Conservation (phyloP, 2,888 invertebrate genomes). For the Ophion costatus region DNA sequence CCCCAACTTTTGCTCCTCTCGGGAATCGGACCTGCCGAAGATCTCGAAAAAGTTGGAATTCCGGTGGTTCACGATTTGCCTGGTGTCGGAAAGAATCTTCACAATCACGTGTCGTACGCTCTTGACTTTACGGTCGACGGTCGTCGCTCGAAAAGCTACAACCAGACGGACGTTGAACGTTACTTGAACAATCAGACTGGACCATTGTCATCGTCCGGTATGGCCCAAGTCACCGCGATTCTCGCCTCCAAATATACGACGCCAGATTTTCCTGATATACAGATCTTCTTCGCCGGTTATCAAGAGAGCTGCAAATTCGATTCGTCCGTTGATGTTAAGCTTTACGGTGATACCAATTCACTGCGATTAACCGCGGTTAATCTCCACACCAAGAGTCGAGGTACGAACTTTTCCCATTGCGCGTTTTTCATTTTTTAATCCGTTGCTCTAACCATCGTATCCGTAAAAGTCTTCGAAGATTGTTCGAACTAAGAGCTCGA, state of each 20-base stretch:
- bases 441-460: too few relatives aligned
- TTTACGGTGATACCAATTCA: conserved; percentile 23
- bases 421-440: not conserved
- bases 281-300: conserved; percentile 88
- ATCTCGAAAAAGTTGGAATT: conserved; percentile 86
- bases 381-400: conserved; percentile 88
- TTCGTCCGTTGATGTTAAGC: conserved; percentile 68
- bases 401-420: conserved; percentile 73
- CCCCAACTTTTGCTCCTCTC: conserved; percentile 89
- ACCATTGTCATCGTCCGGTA: conserved; percentile 87
- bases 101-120: conserved; percentile 88
- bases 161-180: conserved; percentile 85
- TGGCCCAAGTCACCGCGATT: conserved; percentile 88
- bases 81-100: conserved; percentile 89
- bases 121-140: conserved; percentile 84
- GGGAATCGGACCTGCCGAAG: conserved; percentile 87
- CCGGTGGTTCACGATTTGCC: conserved; percentile 86
- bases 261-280: conserved; percentile 87
- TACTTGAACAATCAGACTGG: conserved; percentile 86
- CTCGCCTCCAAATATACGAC: conserved; percentile 86
- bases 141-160: conserved; percentile 82
- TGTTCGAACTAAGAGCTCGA: too few relatives aligned
- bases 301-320: conserved; percentile 85
- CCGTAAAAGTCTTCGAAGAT: too few relatives aligned
- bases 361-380: conserved; percentile 86